These are phyloP conservation scores for Neria commutata DNA, from an alignment of 2,888 invertebrate genomes.

Conservation along the genomic window DNA sequence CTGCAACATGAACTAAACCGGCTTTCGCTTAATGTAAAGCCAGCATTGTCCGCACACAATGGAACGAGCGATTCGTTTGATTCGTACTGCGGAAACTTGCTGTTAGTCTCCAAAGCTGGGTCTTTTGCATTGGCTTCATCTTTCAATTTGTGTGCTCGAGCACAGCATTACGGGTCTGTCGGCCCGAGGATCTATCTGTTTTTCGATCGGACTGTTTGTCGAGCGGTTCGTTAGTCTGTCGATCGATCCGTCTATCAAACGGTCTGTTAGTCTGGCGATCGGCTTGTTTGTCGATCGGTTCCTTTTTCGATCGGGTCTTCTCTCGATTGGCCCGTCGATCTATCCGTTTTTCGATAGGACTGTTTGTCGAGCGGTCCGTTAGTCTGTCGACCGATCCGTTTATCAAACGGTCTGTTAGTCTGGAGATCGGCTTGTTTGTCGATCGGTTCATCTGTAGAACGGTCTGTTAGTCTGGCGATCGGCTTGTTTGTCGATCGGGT, in stretches of 20 bases:
- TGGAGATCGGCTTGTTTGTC: background rate
- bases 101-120: too few relatives aligned
- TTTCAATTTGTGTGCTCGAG: too few relatives aligned
- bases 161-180: too few relatives aligned
- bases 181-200: background rate
- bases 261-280: background rate
- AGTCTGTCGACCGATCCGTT: constrained; percentile 7
- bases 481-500: background rate
- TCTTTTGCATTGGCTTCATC: too few relatives aligned
- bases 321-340: background rate
- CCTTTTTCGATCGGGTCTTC: background rate
- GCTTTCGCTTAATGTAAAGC: too few relatives aligned
- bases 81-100: too few relatives aligned
- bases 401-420: constrained; percentile 17
- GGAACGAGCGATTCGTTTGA: too few relatives aligned
- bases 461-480: background rate
- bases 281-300: background rate
- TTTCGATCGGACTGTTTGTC: constrained; percentile 12
- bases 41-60: too few relatives aligned
- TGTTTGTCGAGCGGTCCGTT: background rate
- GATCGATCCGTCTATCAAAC: background rate
- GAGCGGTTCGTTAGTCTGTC: too few relatives aligned
- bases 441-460: background rate
- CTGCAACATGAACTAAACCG: background rate
- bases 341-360: background rate